A percentile compares a stretch with the other conserved stretches of the same genome.
Evolutionary conservation across 2,797 vertebrate genomes (phyloP).

Genomic region (Macropodus opercularis): DNA sequence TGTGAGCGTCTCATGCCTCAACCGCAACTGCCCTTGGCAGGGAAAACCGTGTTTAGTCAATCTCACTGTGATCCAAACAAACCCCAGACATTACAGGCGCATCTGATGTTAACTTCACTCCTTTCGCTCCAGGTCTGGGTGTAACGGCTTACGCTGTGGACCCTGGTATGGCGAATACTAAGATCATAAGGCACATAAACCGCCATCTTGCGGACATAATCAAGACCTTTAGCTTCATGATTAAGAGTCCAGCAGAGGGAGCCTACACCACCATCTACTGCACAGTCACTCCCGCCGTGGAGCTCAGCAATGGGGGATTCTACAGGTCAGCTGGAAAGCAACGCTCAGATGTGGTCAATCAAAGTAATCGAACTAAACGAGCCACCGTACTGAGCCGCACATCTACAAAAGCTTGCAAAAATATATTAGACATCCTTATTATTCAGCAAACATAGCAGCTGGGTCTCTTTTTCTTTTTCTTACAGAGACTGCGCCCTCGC

Average conservation of each 20-base stretch:
- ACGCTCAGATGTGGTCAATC: neutral
- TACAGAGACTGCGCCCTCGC: conserved; percentile 69
- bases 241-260: conserved; percentile 77
- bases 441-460: too few relatives aligned
- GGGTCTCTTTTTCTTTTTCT: neutral
- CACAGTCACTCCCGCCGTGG: conserved; percentile 67
- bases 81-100: neutral
- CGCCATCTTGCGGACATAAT: conserved; percentile 49
- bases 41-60: conserved; percentile 8
- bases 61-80: neutral
- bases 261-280: conserved; percentile 76
- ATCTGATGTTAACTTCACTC: neutral
- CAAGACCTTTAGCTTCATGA: conserved; percentile 52
- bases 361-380: neutral
- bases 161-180: conserved; percentile 73
- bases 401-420: too few relatives aligned
- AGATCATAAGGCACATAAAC: conserved; percentile 63
- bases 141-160: conserved; percentile 75
- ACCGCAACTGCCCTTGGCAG: conserved; percentile 53
- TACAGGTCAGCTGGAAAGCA: conserved; percentile 71
- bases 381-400: neutral
- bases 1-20: conserved; percentile 68
- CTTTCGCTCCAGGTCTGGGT: conserved; percentile 61
- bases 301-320: conserved; percentile 71
- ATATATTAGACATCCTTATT: neutral